Base-by-base conservation (phyloP, 1,140 invertebrate species). In the Pogonomyrmex californicus region DNA sequence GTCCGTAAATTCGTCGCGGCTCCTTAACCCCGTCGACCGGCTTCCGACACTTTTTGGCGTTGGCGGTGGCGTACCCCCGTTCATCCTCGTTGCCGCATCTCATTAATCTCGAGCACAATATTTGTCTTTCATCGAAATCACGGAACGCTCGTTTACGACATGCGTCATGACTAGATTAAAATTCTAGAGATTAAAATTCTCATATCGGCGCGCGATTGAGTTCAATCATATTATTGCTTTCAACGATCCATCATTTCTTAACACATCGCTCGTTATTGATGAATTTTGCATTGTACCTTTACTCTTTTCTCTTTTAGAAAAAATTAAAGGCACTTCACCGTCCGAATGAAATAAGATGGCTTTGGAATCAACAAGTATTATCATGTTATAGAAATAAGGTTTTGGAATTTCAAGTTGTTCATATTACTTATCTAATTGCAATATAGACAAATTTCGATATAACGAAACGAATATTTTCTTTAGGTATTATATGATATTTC, bases 41-140 rank as follows among this genome's bases (percentile, higher is more conserved):
- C 47, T 65, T 66, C 62, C 38, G 38, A 70, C 49, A 68, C 63
- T 81, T 41, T 81, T 79, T 79, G 62, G 63, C 62, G 77, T 79
- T 79, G 62, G 63, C 62, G 77, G 14, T 36, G 33, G 5, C 12
- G 10, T 65, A 30, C 38, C 2, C n/a, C 12, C 62, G 36, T 81
- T 81, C 58, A 44, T 56, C 17, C 23, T 68, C 9, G 10, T 38
- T 68, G 7, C n/a, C n/a, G 77, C 63, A 81, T 68, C 63, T 81
- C 63, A 41, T 70, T 81, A 78, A 78, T 78, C 58, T 81, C 63
- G 36, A 78, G 33, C 33, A 51, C 30, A 30, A 41, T 79, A n/a
- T 41, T 7, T 9, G 5, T 65, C 17, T 2, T 65, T 54, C 47
- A 7, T 36, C 30, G 30, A 49, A 49, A 1, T 9, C 38, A 17